Evolutionary conservation across 2,797 vertebrate species (phyloP), one percentile per base, ranked within the genome.

Genomic region (Paedocypris micromegethes): DNA sequence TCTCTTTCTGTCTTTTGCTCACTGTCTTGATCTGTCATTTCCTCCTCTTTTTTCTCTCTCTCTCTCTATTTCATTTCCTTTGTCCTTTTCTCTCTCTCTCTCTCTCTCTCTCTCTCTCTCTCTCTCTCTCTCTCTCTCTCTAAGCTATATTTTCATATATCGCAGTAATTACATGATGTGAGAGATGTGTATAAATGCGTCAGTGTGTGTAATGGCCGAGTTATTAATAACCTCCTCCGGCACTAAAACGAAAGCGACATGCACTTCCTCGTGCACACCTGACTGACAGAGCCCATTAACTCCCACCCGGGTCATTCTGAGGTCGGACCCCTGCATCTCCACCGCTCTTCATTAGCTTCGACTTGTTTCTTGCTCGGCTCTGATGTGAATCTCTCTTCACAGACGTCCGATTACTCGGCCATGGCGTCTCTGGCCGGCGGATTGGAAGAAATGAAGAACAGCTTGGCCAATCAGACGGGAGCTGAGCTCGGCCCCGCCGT

Each of bases 381-480:
- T 70, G 58, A 70, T 70, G 41, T n/a, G 58, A 58, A 64, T 64
- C 44, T 74, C 37, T 65, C 39, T 57, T 60, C 38, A 54, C 68
- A 98, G 96, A 92, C 93, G 6, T 91, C 93, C 45, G 96, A 98
- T 68, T 98, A 98, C 75, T 96, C 95, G 6, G 85, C 94, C 75
- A 98, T 98, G 96, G 93, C 94, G 56, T 95, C 96, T 0, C 84
- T 98, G 83, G 90, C 94, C 46, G 92, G 94, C n/a, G 95, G 96
- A 80, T 83, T 98, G 85, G 96, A 98, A 0, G 96, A 98, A 79
- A 98, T 98, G 96, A 98, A 98, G 84, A 94, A 89, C 71, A 97
- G 91, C 79, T 87, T 98, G 88, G 88, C 88, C 79, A 98, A 93
- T 85, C 89, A 93, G 74, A 86, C 94, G n/a, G 87, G 85, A 59